Evolutionary conservation across 2,888 invertebrate species (phyloP), one percentile per base, ranked within the genome.

Genomic region (Serrognathus titanus): DNA sequence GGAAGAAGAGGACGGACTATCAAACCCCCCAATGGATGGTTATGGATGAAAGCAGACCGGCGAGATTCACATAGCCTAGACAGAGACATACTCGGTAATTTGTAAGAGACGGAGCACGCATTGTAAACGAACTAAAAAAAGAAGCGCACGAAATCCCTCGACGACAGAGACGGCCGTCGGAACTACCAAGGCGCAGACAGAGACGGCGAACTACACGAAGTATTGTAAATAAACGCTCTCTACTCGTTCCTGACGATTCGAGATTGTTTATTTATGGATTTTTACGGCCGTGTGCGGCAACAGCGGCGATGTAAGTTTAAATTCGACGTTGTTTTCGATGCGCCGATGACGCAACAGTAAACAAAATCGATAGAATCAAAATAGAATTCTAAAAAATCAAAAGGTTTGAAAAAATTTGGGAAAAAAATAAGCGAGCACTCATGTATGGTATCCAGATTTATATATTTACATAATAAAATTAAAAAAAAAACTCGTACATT

Each of bases 211-310:
- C 43, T 49, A 63, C 60, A 57, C 54, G 60, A 61, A 55, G 54
- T 63, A 58, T 62, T 63, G 63, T 63, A 63, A 63, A 63, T 62
- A 63, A 57, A 63, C 62, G 57, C 43, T 54, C 55, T 58, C 46
- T 47, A 51, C 51, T 56, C 56, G 53, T 59, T 53, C 53, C 57
- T 43, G 56, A 51, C 60, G 62, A 51, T 64, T 31, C 39, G 57
- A 57, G 58, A 60, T 62, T 64, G 64, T 64, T 64, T 64, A 59
- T 63, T 61, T 61, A 56, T 54, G 40, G 24, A 31, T 31, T 31
- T 31, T 31, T 31, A 31, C 24, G 24, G 24, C 24, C 24, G 24
- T 31, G 24, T 31, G 24, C 24, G 24, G 40, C 43, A 51, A 41
- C 48, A 50, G 51, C 54, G 47, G 51, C 24, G 41, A n/a, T 36